Conservation (phyloP, 2,113 vertebrate genomes). For the Rhinogobius similis region DNA sequence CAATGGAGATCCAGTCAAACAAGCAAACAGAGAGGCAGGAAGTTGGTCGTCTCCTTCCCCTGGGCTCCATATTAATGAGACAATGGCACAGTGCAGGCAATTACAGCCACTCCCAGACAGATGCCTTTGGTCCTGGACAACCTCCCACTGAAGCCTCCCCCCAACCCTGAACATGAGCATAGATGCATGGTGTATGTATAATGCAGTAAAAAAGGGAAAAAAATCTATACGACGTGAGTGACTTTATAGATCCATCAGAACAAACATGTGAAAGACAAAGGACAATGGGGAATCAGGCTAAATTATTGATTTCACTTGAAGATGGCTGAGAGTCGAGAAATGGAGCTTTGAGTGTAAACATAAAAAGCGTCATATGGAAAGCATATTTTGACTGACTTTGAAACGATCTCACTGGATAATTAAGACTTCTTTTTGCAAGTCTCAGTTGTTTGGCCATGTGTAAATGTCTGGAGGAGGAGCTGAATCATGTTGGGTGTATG, state of each 20-base stretch:
- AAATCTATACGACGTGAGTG: constrained; percentile 44
- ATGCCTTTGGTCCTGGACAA: constrained; percentile 74
- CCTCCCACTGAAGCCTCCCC: constrained; percentile 47
- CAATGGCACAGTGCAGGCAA: constrained; percentile 72
- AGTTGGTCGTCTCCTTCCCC: constrained; percentile 75
- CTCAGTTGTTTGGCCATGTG: neutral
- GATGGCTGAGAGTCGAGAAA: neutral
- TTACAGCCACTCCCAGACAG: constrained; percentile 77
- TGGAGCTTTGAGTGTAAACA: neutral
- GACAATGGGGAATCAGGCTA: neutral
- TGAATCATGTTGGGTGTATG: neutral
- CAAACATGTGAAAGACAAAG: constrained; percentile 14
- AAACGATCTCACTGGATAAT: neutral
- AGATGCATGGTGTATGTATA: constrained; percentile 44
- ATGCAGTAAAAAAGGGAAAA: constrained; percentile 18
- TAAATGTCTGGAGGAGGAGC: neutral
- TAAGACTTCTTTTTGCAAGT: neutral
- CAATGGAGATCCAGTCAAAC: constrained; percentile 78
- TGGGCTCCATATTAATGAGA: constrained; percentile 80
- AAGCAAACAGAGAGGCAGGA: constrained; percentile 75
- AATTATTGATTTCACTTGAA: neutral
- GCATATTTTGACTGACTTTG: neutral
- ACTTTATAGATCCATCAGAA: constrained; percentile 25
- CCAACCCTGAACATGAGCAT: constrained; percentile 40
- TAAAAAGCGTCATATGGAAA: neutral